Conservation (phyloP, 1,140 invertebrate genomes). For the Papilio xuthus region DNA sequence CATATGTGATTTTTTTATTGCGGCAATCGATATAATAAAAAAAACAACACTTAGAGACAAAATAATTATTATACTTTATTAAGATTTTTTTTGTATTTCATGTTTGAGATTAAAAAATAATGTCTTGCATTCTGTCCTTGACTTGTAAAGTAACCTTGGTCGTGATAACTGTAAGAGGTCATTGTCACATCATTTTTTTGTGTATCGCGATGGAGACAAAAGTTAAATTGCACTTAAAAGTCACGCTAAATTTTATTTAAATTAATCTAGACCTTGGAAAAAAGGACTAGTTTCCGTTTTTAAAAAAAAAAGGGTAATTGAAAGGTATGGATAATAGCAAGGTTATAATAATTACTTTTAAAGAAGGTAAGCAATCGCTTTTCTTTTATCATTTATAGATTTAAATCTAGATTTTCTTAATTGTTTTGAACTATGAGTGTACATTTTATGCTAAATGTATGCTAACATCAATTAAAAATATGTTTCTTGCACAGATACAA, state of each 20-base stretch:
- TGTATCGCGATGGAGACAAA: not conserved
- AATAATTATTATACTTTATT: too few species aligned
- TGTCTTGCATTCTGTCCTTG: slow-evolving; percentile 15
- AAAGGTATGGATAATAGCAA: not conserved
- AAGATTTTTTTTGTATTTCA: not conserved
- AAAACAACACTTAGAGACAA: too few species aligned
- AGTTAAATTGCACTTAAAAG: not conserved
- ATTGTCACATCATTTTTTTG: slow-evolving; percentile 25
- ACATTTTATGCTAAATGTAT: not conserved
- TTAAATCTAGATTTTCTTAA: not conserved
- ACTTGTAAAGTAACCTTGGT: slow-evolving; percentile 22
- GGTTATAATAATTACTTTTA: not conserved
- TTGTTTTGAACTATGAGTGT: too few species aligned
- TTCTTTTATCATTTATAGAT: not conserved
- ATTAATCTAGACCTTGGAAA: not conserved
- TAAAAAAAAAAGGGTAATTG: not conserved
- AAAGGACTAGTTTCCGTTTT: not conserved
- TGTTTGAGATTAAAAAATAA: slow-evolving; percentile 6
- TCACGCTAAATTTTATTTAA: slow-evolving; percentile 6
- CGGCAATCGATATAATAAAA: too few species aligned
- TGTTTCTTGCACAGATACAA: slow-evolving; percentile 41
- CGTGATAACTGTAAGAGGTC: slow-evolving; percentile 28
- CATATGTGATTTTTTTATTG: too few species aligned
- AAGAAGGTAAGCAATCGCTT: not conserved
- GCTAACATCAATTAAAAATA: slow-evolving; percentile 10